Percentiles rank a stretch among this genome's conserved stretches.
Evolutionary conservation across 2,113 vertebrate species (phyloP).

Genomic region (Todiramphus saurophagus): DNA sequence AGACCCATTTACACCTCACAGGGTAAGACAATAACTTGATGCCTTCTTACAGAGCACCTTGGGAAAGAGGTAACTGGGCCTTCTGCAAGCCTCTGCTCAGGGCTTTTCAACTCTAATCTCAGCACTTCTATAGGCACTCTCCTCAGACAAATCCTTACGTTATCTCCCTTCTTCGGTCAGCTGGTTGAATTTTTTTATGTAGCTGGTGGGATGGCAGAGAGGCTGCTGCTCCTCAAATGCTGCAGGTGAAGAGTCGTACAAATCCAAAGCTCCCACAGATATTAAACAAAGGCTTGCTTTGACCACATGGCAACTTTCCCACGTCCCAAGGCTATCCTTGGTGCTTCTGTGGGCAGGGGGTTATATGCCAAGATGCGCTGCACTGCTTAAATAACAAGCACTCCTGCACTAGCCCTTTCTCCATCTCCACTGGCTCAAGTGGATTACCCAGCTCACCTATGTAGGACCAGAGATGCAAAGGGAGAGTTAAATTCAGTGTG

Average conservation of each 20-base stretch:
- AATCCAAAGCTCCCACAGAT: neutral
- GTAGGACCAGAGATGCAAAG: neutral
- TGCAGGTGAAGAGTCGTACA: neutral
- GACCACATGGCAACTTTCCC: neutral
- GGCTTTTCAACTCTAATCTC: neutral
- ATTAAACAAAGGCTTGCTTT: neutral
- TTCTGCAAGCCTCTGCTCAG: neutral
- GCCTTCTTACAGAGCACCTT: neutral
- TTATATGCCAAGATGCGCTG: neutral
- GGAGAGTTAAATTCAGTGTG: neutral
- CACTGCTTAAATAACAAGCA: neutral
- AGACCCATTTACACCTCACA: neutral
- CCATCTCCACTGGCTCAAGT: neutral
- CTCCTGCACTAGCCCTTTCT: neutral
- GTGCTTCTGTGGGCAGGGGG: neutral
- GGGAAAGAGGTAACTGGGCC: neutral
- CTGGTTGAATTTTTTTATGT: fast-evolving
- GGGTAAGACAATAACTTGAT: neutral
- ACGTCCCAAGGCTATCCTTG: neutral
- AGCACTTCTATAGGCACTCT: neutral
- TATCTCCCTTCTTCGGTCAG: neutral
- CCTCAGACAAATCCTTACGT: neutral
- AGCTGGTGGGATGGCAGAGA: neutral
- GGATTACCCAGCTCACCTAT: neutral
- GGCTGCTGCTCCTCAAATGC: neutral